Percentiles rank a stretch among this genome's conserved stretches.
phyloP scores from a whole-genome alignment of 2,888 invertebrate species.

The Mimas tiliae region DNA sequence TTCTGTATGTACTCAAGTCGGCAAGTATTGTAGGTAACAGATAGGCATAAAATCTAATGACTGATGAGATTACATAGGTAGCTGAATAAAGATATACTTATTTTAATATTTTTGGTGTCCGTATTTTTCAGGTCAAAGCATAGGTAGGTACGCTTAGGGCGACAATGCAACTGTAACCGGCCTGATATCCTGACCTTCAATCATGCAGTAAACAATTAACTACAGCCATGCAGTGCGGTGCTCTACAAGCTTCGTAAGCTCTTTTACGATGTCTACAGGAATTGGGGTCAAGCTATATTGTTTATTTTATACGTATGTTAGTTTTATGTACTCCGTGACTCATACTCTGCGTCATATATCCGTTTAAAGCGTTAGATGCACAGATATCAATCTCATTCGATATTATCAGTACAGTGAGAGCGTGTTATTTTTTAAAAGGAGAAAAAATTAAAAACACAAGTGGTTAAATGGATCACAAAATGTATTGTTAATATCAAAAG shows the following conservation, averaged over 20 bases:
- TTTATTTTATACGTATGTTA: conserved; percentile 58
- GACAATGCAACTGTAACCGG: conserved; percentile 12
- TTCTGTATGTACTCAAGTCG: not conserved
- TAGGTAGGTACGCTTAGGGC: not conserved
- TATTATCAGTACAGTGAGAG: conserved; percentile 41
- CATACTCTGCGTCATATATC: conserved; percentile 66
- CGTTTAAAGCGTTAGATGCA: conserved; percentile 47
- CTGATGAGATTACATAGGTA: not conserved
- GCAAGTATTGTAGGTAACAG: not conserved
- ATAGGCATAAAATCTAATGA: not conserved
- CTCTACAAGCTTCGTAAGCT: conserved; percentile 36
- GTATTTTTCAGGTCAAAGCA: not conserved
- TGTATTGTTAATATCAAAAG: conserved; percentile 81
- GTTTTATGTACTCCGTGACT: conserved; percentile 59
- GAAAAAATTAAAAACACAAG: conserved; percentile 74
- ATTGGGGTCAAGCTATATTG: conserved; percentile 48
- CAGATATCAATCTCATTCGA: conserved; percentile 50
- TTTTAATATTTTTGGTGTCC: not conserved
- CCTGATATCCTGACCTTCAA: conserved; percentile 13
- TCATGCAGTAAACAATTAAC: conserved; percentile 40
- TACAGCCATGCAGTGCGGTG: conserved; percentile 39
- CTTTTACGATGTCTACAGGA: conserved; percentile 38
- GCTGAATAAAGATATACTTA: no score
- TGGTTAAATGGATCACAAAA: conserved; percentile 69
- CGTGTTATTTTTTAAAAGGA: conserved; percentile 51